Conservation (phyloP, 2,797 vertebrate genomes). For the Chrysolophus pictus region DNA sequence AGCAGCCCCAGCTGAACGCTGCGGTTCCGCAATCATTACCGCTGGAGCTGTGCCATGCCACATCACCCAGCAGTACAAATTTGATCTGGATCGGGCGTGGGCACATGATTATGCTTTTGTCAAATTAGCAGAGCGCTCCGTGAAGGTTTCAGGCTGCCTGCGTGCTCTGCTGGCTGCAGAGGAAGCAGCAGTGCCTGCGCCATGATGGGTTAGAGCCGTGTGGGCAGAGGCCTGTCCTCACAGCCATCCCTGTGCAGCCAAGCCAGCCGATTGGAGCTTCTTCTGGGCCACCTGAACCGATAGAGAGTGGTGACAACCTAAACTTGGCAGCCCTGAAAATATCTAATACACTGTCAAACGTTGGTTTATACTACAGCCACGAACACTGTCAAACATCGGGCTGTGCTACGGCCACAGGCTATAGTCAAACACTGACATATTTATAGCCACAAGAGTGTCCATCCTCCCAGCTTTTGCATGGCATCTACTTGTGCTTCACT, state of each 20-base stretch:
- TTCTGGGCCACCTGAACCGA: not conserved
- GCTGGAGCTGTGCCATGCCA: conserved; percentile 67
- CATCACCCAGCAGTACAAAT: conserved; percentile 72
- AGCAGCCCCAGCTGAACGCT: conserved; percentile 14
- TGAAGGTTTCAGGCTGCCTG: conserved; percentile 14
- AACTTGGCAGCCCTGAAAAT: not conserved
- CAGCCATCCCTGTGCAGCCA: not conserved
- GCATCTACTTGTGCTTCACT: not conserved
- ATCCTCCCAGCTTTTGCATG: not conserved
- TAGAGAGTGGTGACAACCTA: not conserved
- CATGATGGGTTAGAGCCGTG: not conserved
- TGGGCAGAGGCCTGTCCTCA: not conserved
- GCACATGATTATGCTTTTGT: conserved; percentile 59
- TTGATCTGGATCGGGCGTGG: conserved; percentile 68
- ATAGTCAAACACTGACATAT: too few species aligned
- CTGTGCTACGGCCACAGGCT: not conserved
- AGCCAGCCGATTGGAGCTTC: not conserved
- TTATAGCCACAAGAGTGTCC: not conserved
- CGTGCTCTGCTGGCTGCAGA: not conserved
- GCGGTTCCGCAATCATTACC: conserved; percentile 64
- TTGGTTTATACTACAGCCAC: not conserved
- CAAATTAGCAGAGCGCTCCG: conserved; percentile 26
- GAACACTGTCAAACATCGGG: too few species aligned
- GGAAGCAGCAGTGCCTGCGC: not conserved
- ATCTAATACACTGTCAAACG: not conserved